These are phyloP conservation scores for Meiosimyza platycephala DNA, from an alignment of 2,888 invertebrate genomes.

Conservation along the genomic window DNA sequence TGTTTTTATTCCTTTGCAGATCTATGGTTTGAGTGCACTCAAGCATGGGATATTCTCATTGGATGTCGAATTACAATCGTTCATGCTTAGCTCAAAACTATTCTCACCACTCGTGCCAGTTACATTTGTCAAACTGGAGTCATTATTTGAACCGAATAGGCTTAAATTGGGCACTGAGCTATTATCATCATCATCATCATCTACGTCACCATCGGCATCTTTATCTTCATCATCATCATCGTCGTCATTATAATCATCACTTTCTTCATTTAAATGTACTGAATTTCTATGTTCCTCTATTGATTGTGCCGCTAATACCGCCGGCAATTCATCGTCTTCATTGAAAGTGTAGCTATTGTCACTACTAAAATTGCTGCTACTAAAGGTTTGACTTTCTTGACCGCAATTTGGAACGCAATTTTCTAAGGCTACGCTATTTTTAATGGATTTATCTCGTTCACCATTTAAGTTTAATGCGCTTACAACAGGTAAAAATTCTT, in stretches of 20 bases:
- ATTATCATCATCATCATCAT: constrained; percentile 43
- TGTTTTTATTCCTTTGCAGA: not conserved
- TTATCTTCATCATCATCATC: constrained; percentile 22
- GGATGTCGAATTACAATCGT: constrained; percentile 55
- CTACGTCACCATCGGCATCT: constrained; percentile 48
- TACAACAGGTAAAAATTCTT: constrained; percentile 53
- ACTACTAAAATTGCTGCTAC: constrained; percentile 29
- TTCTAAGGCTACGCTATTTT: not conserved
- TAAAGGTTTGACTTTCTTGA: no score
- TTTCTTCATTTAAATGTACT: constrained; percentile 32
- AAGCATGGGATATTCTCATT: constrained; percentile 40
- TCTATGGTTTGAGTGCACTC: constrained; percentile 39
- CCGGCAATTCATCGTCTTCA: constrained; percentile 24
- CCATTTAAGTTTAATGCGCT: constrained; percentile 57
- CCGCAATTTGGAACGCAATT: no score
- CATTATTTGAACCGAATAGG: constrained; percentile 62
- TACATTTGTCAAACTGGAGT: constrained; percentile 65
- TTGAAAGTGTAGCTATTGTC: constrained; percentile 30
- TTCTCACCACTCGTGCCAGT: constrained; percentile 66
- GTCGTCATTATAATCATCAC: constrained; percentile 34
- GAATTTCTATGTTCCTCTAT: constrained; percentile 34
- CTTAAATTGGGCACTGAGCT: constrained; percentile 60
- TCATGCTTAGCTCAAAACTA: constrained; percentile 61
- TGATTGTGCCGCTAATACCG: constrained; percentile 49
- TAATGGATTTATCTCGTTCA: constrained; percentile 32